Percentiles rank a stretch among this genome's conserved stretches.
Conservation (phyloP, 2,113 vertebrate genomes). For the Triplophysa dalaica region DNA sequence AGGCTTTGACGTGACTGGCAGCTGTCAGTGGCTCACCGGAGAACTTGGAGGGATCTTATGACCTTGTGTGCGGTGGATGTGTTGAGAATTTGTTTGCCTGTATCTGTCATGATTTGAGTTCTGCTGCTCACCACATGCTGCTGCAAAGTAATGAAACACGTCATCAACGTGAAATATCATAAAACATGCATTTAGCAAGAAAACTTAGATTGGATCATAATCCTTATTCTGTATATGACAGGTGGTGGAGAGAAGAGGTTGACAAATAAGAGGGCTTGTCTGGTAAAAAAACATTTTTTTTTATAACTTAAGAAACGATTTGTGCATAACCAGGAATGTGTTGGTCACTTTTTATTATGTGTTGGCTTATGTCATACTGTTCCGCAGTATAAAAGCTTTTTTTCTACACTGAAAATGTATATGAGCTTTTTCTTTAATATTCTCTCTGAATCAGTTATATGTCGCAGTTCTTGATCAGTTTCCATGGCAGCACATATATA, state of each 20-base stretch:
- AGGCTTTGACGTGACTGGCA: constrained; percentile 3
- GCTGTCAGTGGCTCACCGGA: background rate
- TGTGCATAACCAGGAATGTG: no score
- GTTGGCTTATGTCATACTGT: no score
- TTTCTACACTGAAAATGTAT: constrained; percentile 20
- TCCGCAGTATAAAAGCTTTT: no score
- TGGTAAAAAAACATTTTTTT: no score
- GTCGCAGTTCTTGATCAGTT: constrained; percentile 60
- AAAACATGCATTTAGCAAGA: no score
- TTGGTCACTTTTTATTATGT: no score
- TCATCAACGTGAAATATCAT: no score
- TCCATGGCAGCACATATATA: constrained; percentile 70
- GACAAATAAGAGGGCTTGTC: no score
- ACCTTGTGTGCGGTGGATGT: constrained; percentile 15
- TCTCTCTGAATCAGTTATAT: constrained; percentile 46
- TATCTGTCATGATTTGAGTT: background rate
- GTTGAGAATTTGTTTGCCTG: background rate
- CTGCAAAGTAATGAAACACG: background rate
- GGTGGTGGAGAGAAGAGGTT: no score
- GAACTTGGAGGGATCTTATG: background rate
- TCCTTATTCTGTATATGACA: no score
- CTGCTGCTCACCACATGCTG: background rate
- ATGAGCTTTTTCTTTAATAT: background rate
- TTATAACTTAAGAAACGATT: no score
- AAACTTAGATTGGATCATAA: no score